Base-by-base conservation (phyloP, 2,113 vertebrate genomes). In the Alexandromys fortis region DNA sequence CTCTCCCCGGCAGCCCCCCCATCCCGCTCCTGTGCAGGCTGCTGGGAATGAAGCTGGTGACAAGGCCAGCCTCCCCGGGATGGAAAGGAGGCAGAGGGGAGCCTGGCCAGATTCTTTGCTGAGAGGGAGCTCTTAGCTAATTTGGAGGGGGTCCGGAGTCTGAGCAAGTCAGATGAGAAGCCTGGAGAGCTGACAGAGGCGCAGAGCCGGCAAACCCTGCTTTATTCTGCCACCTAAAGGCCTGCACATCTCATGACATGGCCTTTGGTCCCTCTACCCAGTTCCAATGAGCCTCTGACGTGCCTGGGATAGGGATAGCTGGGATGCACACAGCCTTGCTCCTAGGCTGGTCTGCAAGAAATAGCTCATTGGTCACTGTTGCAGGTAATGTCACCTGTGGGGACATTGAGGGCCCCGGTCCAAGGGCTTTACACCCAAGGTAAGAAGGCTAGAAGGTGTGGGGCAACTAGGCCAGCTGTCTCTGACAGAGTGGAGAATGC, bases 191-290 rank as follows among this genome's bases (percentile, higher is more conserved):
- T 9, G 58, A 45, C 28, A 22, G 16, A 58, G 35, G 61, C 61
- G 26, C 0, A 0, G 0, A 10, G 85, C 19, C 19, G 0, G 2
- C 97, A 97, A 97, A 79, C 7, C 86, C 89, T 85, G 97, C 86
- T 96, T 93, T 87, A 11, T 95, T 81, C 96, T 97, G 98, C 97
- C 98, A 97, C 85, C 97, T 97, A 96, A 87, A 96, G 98, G 97
- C 96, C 0, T 1, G 6, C 0, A 4, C 0, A 1, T 2, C 90
- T 94, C 73, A 93, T 0, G 24, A 42, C 97, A 11, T 0, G 0
- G 65, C 38, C 77, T 82, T 30, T 3, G 26, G 7, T 22, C 38
- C 63, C 28, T 35, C 4, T 8, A 0, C 0, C 49, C 49, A 58
- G 45, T 45, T 86, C 10, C 33, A 0, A 0, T 0, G 49, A 42